Percentiles rank a stretch among this genome's conserved stretches.
These are phyloP conservation scores for Tenualosa thibaudeaui DNA, from an alignment of 2,797 vertebrate genomes.

Conservation along the genomic window DNA sequence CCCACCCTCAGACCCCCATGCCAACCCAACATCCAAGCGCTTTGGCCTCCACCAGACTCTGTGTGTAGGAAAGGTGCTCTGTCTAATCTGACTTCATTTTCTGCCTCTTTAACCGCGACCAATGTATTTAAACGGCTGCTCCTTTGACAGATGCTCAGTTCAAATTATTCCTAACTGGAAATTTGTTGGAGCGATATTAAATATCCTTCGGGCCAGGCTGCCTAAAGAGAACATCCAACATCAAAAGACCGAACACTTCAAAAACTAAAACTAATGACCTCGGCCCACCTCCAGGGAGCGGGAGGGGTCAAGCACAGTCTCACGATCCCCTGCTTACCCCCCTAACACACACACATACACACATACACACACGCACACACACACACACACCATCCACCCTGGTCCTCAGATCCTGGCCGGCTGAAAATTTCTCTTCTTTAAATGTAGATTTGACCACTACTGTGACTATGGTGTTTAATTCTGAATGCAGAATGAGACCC, in stretches of 20 bases:
- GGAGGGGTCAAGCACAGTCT: constrained; percentile 69
- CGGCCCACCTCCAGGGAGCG: constrained; percentile 68
- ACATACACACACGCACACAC: background rate
- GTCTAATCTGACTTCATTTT: constrained; percentile 83
- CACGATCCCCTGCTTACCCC: constrained; percentile 38
- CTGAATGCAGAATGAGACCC: constrained; percentile 66
- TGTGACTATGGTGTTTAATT: constrained; percentile 62
- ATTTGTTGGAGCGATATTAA: constrained; percentile 82
- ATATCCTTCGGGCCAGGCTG: constrained; percentile 78
- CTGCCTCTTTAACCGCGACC: constrained; percentile 83
- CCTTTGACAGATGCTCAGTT: constrained; percentile 81
- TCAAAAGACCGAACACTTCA: constrained; percentile 84
- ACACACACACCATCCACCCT: constrained; percentile 41
- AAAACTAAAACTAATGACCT: constrained; percentile 83
- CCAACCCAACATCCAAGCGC: background rate
- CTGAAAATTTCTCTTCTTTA: constrained; percentile 69
- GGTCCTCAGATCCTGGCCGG: constrained; percentile 63
- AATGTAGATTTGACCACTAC: constrained; percentile 73
- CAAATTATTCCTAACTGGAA: constrained; percentile 84
- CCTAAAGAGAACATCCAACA: constrained; percentile 79
- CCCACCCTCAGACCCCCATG: background rate
- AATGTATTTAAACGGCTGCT: constrained; percentile 83
- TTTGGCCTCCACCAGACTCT: constrained; percentile 43
- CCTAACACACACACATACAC: background rate
- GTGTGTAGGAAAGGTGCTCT: constrained; percentile 73